Evolutionary conservation across 2,113 vertebrate genomes (phyloP).

Genomic region (Cyphomyrus discorhynchus): DNA sequence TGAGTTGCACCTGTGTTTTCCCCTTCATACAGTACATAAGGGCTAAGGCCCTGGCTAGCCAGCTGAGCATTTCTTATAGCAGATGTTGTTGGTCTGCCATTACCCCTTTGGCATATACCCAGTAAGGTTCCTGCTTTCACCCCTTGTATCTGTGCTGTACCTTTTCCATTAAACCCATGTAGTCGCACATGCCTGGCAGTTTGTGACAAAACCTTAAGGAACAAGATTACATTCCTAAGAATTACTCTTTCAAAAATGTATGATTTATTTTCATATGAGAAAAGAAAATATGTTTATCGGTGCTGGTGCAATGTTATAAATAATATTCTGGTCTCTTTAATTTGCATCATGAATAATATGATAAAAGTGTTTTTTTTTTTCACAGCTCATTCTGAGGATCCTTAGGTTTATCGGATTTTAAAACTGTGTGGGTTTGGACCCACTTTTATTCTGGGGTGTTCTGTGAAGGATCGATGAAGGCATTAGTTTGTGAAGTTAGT

Average conservation of each 20-base stretch:
- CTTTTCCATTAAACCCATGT: neutral
- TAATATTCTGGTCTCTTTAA: neutral
- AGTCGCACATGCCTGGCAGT: neutral
- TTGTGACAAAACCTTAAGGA: neutral
- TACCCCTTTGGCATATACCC: neutral
- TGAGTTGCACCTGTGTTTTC: neutral
- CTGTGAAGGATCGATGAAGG: neutral
- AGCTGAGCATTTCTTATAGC: neutral
- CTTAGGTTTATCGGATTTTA: neutral
- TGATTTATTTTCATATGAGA: neutral
- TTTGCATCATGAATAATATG: neutral
- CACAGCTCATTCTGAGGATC: neutral
- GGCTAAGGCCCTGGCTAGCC: neutral
- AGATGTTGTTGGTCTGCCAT: neutral
- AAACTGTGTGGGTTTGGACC: neutral
- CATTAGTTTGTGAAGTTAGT: neutral
- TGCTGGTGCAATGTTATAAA: neutral
- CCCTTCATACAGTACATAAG: neutral
- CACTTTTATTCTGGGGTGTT: neutral
- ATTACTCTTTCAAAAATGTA: neutral
- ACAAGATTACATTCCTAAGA: neutral
- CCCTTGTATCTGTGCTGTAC: neutral
- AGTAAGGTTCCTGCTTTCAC: neutral
- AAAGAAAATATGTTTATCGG: neutral
- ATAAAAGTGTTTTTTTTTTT: neutral